Conservation (phyloP, 2,888 invertebrate species). For the Zaprionus bogoriensis region DNA sequence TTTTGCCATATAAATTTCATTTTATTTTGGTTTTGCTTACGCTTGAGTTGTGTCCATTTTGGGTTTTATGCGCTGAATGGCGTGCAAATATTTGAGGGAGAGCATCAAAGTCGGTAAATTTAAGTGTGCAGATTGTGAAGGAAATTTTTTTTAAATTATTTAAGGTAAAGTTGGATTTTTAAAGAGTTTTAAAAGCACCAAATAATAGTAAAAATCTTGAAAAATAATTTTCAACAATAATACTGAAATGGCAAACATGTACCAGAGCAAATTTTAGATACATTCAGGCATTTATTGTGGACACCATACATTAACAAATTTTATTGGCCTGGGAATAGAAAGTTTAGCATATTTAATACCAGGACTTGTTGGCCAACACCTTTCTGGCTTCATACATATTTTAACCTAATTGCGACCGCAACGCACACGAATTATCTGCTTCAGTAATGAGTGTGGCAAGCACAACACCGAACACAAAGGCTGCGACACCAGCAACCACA, state of each 20-base stretch:
- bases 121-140: too few species aligned
- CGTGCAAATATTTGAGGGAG: too few species aligned
- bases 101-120: too few species aligned
- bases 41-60: too few species aligned
- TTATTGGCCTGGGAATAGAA: constrained; percentile 8
- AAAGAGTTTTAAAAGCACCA: too few species aligned
- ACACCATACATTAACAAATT: neutral
- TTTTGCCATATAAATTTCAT: too few species aligned
- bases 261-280: neutral
- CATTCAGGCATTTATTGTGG: neutral
- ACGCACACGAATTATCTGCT: constrained; percentile 40
- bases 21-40: too few species aligned
- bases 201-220: too few species aligned
- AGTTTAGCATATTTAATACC: constrained; percentile 26
- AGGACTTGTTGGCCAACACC: constrained; percentile 3
- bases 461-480: neutral
- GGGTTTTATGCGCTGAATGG: too few species aligned
- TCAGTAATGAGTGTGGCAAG: constrained; percentile 25
- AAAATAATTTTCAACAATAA: too few species aligned
- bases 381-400: constrained; percentile 42
- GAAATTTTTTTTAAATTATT: too few species aligned
- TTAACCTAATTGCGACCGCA: constrained; percentile 50
- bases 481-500: constrained; percentile 25
- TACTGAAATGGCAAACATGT: neutral
- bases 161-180: too few species aligned